Evolutionary conservation across 2,113 vertebrate genomes (phyloP).

Genomic region (Merops nubicus): DNA sequence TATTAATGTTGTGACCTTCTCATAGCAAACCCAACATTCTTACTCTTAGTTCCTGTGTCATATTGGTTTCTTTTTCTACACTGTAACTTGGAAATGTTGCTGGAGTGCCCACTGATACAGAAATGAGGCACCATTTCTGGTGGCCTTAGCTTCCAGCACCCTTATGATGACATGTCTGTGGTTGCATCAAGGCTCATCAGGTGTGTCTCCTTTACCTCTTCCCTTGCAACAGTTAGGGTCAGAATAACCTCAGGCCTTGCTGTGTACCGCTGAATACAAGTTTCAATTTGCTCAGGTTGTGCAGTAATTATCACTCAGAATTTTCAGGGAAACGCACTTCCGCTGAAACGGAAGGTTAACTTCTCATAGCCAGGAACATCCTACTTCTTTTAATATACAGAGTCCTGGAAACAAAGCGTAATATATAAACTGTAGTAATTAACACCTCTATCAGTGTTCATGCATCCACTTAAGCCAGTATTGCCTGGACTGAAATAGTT

Average conservation of each 20-base stretch:
- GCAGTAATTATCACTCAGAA: not conserved
- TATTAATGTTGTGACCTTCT: too few relatives aligned
- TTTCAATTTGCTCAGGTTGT: not conserved
- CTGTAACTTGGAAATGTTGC: not conserved
- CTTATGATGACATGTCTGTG: not conserved
- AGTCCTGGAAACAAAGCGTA: constrained; percentile 17
- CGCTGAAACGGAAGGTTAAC: not conserved
- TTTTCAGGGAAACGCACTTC: not conserved
- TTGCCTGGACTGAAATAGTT: constrained; percentile 10
- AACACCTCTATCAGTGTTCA: constrained; percentile 55
- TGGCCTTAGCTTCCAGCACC: not conserved
- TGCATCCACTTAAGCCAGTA: constrained; percentile 28
- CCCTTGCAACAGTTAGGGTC: not conserved
- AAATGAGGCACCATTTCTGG: not conserved
- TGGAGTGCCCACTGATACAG: not conserved
- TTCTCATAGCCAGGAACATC: not conserved
- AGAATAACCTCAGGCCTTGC: not conserved
- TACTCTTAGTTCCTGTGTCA: not conserved
- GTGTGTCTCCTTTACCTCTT: not conserved
- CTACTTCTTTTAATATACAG: not conserved
- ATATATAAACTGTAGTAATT: constrained; percentile 48
- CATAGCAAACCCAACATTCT: not conserved
- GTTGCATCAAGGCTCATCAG: not conserved
- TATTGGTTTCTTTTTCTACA: not conserved
- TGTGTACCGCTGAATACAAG: not conserved